Base-by-base conservation (phyloP, 2,888 invertebrate genomes). In the Griposia aprilina region DNA sequence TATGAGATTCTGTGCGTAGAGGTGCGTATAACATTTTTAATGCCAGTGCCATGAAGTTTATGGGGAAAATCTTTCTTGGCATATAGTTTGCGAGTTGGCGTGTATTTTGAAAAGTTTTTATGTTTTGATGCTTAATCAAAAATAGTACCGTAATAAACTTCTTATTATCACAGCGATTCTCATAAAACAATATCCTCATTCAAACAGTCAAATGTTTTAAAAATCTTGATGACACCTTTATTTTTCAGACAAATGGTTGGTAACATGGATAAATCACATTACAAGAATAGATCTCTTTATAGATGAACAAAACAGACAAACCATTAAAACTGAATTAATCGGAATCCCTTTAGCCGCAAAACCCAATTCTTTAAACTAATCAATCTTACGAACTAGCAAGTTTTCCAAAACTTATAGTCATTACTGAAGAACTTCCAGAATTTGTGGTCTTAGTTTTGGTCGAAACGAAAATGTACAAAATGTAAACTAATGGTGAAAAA, bases 351-450 rank as follows among this genome's bases (percentile, higher is more conserved):
- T 63, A 45, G 15, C 84, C 65, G 41, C 69, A 68, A 76, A 74
- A 65, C 75, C 74, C 74, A 80, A 66, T 80, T 84, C 84, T 84
- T 81, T 65, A 73, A 88, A 83, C 73, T 63, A 88, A 87, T 88
- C 85, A 87, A 87, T 87, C 87, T 89, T 82, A 55, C 65, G 62
- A 84, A 82, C 85, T 70, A 57, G 30, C 26, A 68, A 77, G 76
- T 73, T 83, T 69, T 60, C 73, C 55, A 50, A 80, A 88, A 87
- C 76, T 86, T 88, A 65, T 68, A 74, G 73, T 77, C 82, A 74
- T 87, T 84, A 87, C 87, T 71, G 76, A 30, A 59, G 13, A 74
- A 87, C 70, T 88, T 87, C 23, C 82, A 79, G 52, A 87, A 87
- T 87, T 87, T 87, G 81, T 78, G 70, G 76, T 74, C 50, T 68